A percentile compares a stretch with the other conserved stretches of the same genome.
These are phyloP conservation scores for Gorsachius magnificus DNA, from an alignment of 2,797 vertebrate species.

Conservation along the genomic window DNA sequence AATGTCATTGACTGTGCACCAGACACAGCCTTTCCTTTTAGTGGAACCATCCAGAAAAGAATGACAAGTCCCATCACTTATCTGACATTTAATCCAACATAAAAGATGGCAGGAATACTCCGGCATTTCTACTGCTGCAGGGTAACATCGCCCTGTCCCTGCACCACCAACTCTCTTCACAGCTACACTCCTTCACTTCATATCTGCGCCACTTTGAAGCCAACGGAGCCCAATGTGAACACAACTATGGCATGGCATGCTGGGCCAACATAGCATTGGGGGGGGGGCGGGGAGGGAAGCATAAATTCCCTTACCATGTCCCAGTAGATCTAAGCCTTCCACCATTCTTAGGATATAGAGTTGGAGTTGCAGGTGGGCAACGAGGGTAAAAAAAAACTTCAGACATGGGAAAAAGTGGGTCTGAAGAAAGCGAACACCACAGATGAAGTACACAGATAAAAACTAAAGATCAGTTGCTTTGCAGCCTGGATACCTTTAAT, in stretches of 20 bases:
- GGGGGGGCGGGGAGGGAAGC: background rate
- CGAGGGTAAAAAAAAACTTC: background rate
- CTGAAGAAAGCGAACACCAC: background rate
- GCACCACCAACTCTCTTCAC: background rate
- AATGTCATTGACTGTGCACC: background rate
- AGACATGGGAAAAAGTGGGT: background rate
- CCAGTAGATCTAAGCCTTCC: background rate
- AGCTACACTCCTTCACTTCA: background rate
- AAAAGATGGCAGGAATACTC: background rate
- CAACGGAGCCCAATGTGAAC: background rate
- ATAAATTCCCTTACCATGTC: background rate
- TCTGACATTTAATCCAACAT: background rate
- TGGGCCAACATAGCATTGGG: background rate
- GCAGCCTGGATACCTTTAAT: background rate
- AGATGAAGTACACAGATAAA: background rate
- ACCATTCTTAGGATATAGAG: background rate
- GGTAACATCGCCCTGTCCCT: background rate
- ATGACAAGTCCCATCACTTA: background rate
- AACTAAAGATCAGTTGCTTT: background rate
- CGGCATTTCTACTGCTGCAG: background rate
- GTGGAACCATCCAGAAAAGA: background rate
- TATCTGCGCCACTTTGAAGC: background rate
- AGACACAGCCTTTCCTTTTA: background rate
- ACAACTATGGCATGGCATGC: fast-evolving
- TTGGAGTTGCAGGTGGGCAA: background rate